These are phyloP conservation scores for Halictus quadricinctus DNA, from an alignment of 2,888 invertebrate genomes.

Conservation along the genomic window DNA sequence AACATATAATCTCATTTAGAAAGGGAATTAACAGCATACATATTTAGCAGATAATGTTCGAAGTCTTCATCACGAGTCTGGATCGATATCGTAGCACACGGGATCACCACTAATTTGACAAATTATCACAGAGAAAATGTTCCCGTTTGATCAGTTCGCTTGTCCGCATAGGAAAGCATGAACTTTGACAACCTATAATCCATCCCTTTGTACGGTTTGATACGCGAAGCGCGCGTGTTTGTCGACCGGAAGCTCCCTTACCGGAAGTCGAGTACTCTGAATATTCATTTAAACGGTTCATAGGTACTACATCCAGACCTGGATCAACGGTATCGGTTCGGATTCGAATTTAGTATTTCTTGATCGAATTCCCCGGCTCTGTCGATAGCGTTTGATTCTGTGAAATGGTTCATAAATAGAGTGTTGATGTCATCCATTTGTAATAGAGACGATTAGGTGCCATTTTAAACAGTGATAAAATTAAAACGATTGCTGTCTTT, in stretches of 20 bases:
- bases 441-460: background rate
- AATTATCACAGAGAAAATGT: background rate
- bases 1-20: no score
- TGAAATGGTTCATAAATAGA: background rate
- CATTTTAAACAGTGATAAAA: background rate
- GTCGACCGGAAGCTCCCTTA: constrained; percentile 17
- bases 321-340: constrained; percentile 17
- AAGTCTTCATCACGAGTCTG: background rate
- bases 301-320: constrained; percentile 26
- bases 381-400: background rate
- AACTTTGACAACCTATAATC: constrained; percentile 19
- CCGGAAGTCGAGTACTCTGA: constrained; percentile 37
- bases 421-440: background rate
- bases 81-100: background rate
- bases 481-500: constrained; percentile 2
- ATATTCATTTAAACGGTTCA: constrained; percentile 48
- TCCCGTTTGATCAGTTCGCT: background rate
- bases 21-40: background rate
- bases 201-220: constrained; percentile 35
- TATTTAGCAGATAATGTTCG: background rate
- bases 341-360: constrained; percentile 10
- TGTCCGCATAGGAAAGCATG: background rate
- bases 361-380: background rate
- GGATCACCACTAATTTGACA: background rate
- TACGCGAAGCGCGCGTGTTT: constrained; percentile 20